phyloP scores from a whole-genome alignment of 2,888 invertebrate species.

The Zelleria hepariella region DNA sequence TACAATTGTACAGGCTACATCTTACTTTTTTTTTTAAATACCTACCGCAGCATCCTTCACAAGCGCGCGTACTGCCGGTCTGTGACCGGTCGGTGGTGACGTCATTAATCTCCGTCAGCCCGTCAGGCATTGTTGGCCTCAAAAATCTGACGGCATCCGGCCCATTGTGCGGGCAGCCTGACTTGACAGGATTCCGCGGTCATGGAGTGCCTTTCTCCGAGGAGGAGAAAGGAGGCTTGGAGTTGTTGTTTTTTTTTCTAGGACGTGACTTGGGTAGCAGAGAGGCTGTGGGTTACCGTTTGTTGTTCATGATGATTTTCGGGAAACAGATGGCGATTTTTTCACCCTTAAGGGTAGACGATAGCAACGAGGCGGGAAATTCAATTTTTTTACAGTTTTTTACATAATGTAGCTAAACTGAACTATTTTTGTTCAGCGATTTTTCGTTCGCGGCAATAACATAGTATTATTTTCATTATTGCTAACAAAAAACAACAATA shows the following conservation, averaged over 20 bases:
- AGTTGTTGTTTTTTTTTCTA: neutral
- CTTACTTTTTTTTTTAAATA: neutral
- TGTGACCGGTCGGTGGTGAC: neutral
- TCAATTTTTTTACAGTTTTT: too few relatives aligned
- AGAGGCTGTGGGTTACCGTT: too few relatives aligned
- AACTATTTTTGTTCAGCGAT: too few relatives aligned
- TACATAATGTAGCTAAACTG: too few relatives aligned
- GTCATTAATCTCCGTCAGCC: conserved; percentile 5
- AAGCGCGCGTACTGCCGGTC: neutral
- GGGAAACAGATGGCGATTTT: too few relatives aligned
- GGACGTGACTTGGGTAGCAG: neutral
- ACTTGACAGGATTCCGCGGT: conserved; percentile 16
- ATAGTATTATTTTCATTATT: too few relatives aligned
- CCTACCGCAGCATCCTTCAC: neutral
- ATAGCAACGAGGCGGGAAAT: too few relatives aligned
- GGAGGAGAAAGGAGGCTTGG: neutral
- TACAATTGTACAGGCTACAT: too few relatives aligned
- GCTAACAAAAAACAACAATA: too few relatives aligned
- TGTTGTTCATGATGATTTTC: too few relatives aligned
- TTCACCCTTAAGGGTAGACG: too few relatives aligned
- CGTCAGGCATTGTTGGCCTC: conserved; percentile 26
- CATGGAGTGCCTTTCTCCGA: conserved; percentile 1
- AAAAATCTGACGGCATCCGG: conserved; percentile 44
- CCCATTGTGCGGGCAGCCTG: conserved; percentile 25
- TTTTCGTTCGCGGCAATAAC: too few relatives aligned